phyloP scores from a whole-genome alignment of 2,888 invertebrate species.

The Apamea epomidion region DNA sequence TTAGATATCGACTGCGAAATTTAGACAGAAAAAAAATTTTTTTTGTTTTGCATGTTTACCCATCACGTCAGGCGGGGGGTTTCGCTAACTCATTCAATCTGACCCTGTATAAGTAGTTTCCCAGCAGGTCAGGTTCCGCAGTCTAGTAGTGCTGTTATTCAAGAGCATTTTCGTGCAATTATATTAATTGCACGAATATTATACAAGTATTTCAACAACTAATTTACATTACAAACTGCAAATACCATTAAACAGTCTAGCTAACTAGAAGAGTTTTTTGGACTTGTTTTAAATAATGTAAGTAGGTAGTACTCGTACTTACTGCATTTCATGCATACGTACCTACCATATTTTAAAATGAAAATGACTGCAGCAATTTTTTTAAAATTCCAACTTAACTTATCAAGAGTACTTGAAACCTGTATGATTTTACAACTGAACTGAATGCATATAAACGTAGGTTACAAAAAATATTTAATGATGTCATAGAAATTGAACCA shows the following conservation, averaged over 20 bases:
- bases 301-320: background rate
- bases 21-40: background rate
- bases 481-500: background rate
- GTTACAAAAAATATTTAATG: background rate
- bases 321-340: conserved; percentile 11
- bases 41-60: background rate
- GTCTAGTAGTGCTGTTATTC: conserved; percentile 1
- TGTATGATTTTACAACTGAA: background rate
- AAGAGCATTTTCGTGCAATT: too few relatives aligned
- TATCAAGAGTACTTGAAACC: background rate
- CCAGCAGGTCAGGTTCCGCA: background rate
- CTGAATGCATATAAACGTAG: background rate
- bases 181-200: conserved; percentile 19
- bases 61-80: background rate
- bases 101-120: background rate
- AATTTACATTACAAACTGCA: conserved; percentile 38
- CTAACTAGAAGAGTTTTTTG: conserved; percentile 8
- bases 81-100: background rate
- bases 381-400: background rate
- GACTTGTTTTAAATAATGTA: conserved; percentile 6
- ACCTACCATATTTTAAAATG: background rate
- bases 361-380: background rate
- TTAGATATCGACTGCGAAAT: background rate
- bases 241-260: conserved; percentile 5
- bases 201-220: conserved; percentile 23